Evolutionary conservation across 1,140 invertebrate genomes (phyloP).

Genomic region (Mercenaria mercenaria): DNA sequence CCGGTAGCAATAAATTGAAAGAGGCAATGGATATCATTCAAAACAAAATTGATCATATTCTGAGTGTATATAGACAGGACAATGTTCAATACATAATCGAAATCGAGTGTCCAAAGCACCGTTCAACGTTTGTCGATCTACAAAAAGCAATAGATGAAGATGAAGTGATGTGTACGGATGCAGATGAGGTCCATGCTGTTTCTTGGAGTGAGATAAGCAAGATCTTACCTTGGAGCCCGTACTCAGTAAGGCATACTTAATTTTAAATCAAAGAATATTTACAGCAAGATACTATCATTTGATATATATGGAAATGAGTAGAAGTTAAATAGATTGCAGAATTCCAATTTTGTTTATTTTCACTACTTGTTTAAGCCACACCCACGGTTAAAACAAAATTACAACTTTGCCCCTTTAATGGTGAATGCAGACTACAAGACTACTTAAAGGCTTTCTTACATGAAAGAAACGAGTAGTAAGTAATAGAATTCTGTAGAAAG

Average conservation of each 20-base stretch:
- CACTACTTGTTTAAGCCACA: too few species aligned
- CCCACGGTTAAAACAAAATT: too few species aligned
- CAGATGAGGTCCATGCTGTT: background rate
- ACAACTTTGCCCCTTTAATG: too few species aligned
- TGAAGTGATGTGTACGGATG: constrained; percentile 23
- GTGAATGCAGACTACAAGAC: too few species aligned
- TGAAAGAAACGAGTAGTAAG: too few species aligned
- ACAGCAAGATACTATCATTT: too few species aligned
- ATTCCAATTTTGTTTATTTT: too few species aligned
- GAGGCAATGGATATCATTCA: background rate
- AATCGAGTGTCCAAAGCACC: constrained; percentile 34
- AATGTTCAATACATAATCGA: constrained; percentile 2
- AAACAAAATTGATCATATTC: background rate
- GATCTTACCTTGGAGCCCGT: background rate
- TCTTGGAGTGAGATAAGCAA: background rate
- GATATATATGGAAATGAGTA: too few species aligned
- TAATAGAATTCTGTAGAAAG: too few species aligned
- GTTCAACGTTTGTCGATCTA: background rate
- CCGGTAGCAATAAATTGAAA: background rate
- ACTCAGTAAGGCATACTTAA: background rate
- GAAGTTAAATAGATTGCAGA: too few species aligned
- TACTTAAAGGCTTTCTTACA: too few species aligned
- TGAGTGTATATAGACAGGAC: background rate
- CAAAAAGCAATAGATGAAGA: background rate
- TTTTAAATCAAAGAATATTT: background rate